Base-by-base conservation (phyloP, 2,888 invertebrate species). In the Autographa gamma region DNA sequence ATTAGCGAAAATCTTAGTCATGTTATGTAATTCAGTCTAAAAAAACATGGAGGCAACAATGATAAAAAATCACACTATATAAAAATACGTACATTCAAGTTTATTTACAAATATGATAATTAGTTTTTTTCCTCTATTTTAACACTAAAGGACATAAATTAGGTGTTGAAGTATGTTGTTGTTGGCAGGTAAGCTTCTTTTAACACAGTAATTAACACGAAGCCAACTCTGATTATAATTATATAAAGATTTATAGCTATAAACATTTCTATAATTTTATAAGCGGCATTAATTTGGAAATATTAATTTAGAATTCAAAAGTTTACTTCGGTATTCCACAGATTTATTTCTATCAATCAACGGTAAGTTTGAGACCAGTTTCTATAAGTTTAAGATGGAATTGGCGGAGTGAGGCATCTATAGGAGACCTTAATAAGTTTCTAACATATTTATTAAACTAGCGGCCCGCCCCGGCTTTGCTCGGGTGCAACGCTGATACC, bases 331-430 rank as follows among this genome's bases (percentile, higher is more conserved):
- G 59, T 77, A 77, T 61, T 74, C 16, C 79, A 75, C 60, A 9
- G 60, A 66, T 64, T 68, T 60, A 56, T 32, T 54, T 63, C 68
- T 66, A 78, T 77, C 68, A 78, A 75, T 77, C 79, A 68, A 78
- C 71, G 43, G 63, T 76, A 71, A 71, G 71, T 8, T 54, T 60
- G 54, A 38, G 79, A 84, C 85, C 70, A 76, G 83, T 86, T 76
- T 60, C 11, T 67, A 65, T 84, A 87, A 88, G 85, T 86, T 82
- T 83, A 67, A 70, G 72, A 64, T 63, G 80, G 81, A 82, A 77
- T 79, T 77, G 59, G 61, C 41, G 78, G 74, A 69, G 70, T 65
- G 62, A 78, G 70, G 31, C 62, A 58, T 31, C 58, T 59, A 48
- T 43, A 16, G 16, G 43, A 62, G 52, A 54, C 65, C 34, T 56